phyloP scores from a whole-genome alignment of 2,888 invertebrate species.

The Caenorhabditis sp. region DNA sequence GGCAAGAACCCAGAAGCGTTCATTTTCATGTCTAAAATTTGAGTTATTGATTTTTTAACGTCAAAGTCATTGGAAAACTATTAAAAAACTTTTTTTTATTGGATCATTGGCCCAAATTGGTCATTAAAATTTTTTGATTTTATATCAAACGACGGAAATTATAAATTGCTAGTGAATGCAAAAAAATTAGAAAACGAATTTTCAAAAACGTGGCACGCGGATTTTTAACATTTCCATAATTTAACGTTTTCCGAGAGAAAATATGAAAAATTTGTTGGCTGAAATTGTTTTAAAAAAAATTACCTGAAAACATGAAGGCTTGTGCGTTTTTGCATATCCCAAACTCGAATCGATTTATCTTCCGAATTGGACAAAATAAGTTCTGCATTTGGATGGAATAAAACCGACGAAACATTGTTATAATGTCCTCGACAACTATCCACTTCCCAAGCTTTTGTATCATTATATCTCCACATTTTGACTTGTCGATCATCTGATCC shows the following conservation, averaged over 20 bases:
- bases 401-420: slow-evolving; percentile 96
- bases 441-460: slow-evolving; percentile 85
- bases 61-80: neutral
- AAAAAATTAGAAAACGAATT: neutral
- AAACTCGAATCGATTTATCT: slow-evolving; percentile 95
- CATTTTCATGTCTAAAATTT: slow-evolving; percentile 81
- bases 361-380: slow-evolving; percentile 95
- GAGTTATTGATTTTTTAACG: neutral
- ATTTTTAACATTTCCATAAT: neutral
- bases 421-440: slow-evolving; percentile 99
- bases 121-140: too few relatives aligned
- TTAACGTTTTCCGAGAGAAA: too few relatives aligned
- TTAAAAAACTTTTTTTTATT: too few relatives aligned
- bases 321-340: slow-evolving; percentile 95
- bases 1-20: slow-evolving; percentile 95
- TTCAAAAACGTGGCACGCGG: neutral
- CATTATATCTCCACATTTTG: slow-evolving; percentile 85
- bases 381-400: slow-evolving; percentile 94
- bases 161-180: neutral
- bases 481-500: slow-evolving; percentile 98
- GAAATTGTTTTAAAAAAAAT: neutral
- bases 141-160: neutral
- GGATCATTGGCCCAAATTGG: too few relatives aligned
- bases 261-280: too few relatives aligned
- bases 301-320: slow-evolving; percentile 86